phyloP scores from a whole-genome alignment of 2,113 vertebrate species.

The Nothoprocta pentlandii region DNA sequence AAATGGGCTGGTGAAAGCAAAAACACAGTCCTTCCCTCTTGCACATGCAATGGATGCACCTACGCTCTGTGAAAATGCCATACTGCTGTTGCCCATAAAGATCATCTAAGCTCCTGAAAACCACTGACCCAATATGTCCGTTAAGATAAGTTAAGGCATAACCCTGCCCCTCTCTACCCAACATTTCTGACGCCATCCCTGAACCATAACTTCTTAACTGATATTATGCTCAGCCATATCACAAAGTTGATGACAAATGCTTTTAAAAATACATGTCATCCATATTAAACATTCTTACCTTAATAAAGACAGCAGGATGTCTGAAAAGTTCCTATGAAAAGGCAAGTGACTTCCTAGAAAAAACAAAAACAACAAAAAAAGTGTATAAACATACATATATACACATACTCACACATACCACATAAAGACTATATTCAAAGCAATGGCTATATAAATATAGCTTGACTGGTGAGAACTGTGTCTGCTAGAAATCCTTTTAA shows the following conservation, averaged over 20 bases:
- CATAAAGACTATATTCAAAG: not conserved
- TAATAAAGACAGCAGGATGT: not conserved
- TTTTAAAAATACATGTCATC: not conserved
- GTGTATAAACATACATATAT: too few species aligned
- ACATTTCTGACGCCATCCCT: not conserved
- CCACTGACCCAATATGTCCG: not conserved
- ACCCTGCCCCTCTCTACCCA: not conserved
- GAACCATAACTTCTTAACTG: not conserved
- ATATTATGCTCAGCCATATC: not conserved
- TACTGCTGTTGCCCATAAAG: fast-evolving
- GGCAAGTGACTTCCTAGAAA: not conserved
- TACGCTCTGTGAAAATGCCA: fast-evolving
- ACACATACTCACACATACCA: not conserved
- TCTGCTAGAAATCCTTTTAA: not conserved
- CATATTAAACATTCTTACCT: slow-evolving; percentile 55
- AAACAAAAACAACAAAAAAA: not conserved
- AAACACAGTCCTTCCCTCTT: not conserved
- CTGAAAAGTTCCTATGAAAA: not conserved
- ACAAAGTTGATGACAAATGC: not conserved
- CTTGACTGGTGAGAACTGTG: not conserved
- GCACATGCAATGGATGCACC: fast-evolving
- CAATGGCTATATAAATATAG: not conserved
- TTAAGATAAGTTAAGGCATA: not conserved
- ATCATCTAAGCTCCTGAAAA: not conserved
- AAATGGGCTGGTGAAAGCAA: fast-evolving